These are phyloP conservation scores for Alexandromys fortis DNA, from an alignment of 2,113 vertebrate genomes.

Conservation along the genomic window DNA sequence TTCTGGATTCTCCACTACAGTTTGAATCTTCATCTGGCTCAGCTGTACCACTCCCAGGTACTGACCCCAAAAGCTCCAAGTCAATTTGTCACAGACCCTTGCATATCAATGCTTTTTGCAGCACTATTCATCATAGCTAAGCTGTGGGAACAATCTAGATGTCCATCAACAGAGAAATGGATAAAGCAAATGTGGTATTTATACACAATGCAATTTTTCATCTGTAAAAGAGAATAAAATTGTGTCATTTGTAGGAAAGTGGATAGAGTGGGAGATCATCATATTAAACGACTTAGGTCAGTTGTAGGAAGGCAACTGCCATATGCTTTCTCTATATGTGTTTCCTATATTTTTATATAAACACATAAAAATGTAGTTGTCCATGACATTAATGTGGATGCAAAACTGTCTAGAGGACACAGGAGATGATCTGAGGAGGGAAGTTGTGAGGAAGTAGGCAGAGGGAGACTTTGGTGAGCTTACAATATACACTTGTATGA, in stretches of 20 bases:
- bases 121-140: neutral
- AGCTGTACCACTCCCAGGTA: neutral
- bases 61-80: neutral
- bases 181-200: neutral
- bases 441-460: neutral
- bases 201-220: too few species aligned
- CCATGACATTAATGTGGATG: neutral
- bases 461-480: neutral
- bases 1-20: neutral
- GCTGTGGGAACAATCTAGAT: neutral
- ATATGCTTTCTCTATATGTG: neutral
- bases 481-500: neutral
- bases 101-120: neutral
- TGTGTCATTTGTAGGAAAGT: neutral
- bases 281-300: neutral
- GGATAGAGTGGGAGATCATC: neutral
- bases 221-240: neutral
- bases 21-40: neutral
- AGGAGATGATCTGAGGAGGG: neutral
- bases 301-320: neutral
- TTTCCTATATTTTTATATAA: neutral
- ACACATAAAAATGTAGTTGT: neutral
- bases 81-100: neutral
- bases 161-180: neutral
- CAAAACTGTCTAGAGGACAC: neutral